Conservation (phyloP, 2,113 vertebrate genomes). For the Ondatra zibethicus region DNA sequence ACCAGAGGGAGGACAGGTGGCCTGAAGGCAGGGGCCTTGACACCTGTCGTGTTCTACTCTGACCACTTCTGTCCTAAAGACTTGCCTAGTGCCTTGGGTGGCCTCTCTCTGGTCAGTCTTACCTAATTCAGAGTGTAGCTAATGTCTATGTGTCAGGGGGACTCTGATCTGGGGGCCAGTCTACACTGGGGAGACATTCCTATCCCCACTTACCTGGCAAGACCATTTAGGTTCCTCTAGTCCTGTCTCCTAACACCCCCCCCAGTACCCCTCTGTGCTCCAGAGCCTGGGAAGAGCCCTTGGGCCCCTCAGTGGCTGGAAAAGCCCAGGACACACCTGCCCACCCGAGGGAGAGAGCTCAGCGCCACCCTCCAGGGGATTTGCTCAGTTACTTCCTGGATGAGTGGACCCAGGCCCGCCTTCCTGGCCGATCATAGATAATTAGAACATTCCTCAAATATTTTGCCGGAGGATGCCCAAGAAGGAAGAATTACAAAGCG, state of each 20-base stretch:
- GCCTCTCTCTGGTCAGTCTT: not conserved
- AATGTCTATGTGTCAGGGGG: not conserved
- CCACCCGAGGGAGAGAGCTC: not conserved
- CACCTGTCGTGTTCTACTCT: not conserved
- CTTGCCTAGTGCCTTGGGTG: not conserved
- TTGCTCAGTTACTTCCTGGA: conserved; percentile 69
- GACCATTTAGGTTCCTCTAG: not conserved
- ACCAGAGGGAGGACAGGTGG: not conserved
- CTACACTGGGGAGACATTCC: not conserved
- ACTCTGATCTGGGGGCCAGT: not conserved
- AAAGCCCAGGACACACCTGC: not conserved
- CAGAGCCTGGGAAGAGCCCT: not conserved
- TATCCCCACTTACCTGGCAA: not conserved
- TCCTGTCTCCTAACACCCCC: too few relatives aligned
- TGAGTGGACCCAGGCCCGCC: conserved; percentile 69
- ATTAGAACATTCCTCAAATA: conserved; percentile 79
- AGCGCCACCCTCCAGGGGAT: not conserved
- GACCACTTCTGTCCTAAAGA: accelerated
- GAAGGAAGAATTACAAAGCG: conserved; percentile 64
- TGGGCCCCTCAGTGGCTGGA: not conserved
- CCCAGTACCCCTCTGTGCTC: accelerated
- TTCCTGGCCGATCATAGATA: conserved; percentile 73
- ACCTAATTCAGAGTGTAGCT: not conserved
- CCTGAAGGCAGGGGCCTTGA: accelerated
- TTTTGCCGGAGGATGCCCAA: conserved; percentile 70